Evolutionary conservation across 1,140 invertebrate species (phyloP), one percentile per base, ranked within the genome.

Genomic region (Phenacoccus solenopsis): DNA sequence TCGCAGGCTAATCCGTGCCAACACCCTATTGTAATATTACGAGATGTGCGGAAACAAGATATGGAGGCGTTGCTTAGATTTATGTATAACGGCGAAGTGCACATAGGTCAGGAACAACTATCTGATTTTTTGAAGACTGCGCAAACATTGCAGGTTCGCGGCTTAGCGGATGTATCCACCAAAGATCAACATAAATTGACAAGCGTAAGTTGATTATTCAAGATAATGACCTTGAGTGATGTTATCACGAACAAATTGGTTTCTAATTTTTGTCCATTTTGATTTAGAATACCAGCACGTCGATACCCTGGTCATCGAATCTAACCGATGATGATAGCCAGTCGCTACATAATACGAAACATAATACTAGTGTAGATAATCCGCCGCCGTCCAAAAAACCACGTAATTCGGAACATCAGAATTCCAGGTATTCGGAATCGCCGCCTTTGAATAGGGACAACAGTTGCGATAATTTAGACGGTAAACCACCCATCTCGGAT

Each of bases 31-130:
- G 89, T 96, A 72, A 95, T 95, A 75, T 81, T 96, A 67, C 85
- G 91, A 76, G 93, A 95, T 79, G 90, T 96, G 1, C 86, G 88
- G 70, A 87, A 91, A 75, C 86, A 90, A 75, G 92, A 94, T 76
- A 91, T 95, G 83, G 91, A 94, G 78, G 92, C 90, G 74, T 82
- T 96, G 72, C 82, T 96, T 75, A 88, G 86, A 78, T 96, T 96
- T 81, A 95, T 96, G 91, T 96, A 96, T 79, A 90, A 93, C 79
- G 93, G 93, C 56, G 93, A 96, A 81, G 93, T 96, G 2, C 89
- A 93, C 78, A 90, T 95, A 72, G 89, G 90, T 61, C 90, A 95
- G 78, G 91, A 94, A 75, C 90, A 94, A 75, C 81, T 96, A 73
- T 85, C 87, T 69, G 89, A 92, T 75, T 93, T 96, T 78, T 82